Conservation (phyloP, 2,888 invertebrate species). For the Apotomis turbidana region DNA sequence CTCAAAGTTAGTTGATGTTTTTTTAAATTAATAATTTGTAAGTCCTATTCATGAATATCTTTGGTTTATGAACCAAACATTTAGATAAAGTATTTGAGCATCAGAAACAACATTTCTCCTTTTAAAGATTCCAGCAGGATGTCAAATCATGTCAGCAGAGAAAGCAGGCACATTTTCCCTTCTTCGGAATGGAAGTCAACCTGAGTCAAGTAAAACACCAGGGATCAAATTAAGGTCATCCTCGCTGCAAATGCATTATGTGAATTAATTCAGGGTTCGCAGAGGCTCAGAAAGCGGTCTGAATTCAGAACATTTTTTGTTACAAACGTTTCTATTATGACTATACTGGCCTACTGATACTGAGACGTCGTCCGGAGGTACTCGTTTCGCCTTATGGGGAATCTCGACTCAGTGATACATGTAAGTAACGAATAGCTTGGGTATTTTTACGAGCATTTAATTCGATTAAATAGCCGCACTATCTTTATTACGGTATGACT, state of each 20-base stretch:
- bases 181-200: constrained; percentile 9
- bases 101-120: neutral
- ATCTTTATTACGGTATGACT: neutral
- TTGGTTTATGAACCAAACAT: no score
- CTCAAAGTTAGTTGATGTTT: no score
- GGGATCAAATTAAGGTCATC: constrained; percentile 47
- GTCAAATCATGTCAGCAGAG: constrained; percentile 32
- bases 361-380: constrained; percentile 51
- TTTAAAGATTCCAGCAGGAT: constrained; percentile 16
- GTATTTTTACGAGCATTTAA: constrained; percentile 28
- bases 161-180: constrained; percentile 36
- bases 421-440: constrained; percentile 34
- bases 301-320: constrained; percentile 55
- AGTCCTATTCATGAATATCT: no score
- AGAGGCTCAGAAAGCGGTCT: constrained; percentile 51
- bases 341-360: constrained; percentile 48
- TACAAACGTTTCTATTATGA: constrained; percentile 58
- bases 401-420: constrained; percentile 51
- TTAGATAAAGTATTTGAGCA: no score
- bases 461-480: constrained; percentile 4
- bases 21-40: no score
- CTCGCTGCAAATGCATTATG: constrained; percentile 46
- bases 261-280: constrained; percentile 52
- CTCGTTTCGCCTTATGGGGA: constrained; percentile 49
- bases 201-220: constrained; percentile 48